Evolutionary conservation across 1,140 invertebrate genomes (phyloP).

Genomic region (Trigoniulus corallinus): DNA sequence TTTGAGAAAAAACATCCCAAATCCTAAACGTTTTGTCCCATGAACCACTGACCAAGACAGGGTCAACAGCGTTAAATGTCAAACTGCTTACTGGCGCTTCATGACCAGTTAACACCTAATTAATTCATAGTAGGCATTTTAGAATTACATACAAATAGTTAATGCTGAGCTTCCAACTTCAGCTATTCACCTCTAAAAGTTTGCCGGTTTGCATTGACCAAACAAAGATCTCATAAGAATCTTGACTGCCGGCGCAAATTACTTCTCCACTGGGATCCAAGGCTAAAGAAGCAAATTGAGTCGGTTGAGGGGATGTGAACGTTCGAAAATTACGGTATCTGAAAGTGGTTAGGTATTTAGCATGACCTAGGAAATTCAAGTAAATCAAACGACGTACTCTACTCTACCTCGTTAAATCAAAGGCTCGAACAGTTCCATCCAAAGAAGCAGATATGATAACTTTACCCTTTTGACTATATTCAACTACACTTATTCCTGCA

Average conservation of each 20-base stretch:
- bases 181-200: constrained; percentile 72
- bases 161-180: no score
- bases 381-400: constrained; percentile 2
- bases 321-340: constrained; percentile 95
- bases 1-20: constrained; percentile 77
- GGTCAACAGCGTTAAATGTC: constrained; percentile 53
- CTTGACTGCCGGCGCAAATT: constrained; percentile 79
- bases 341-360: no score
- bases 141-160: no score
- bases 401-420: constrained; percentile 63
- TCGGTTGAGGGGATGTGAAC: constrained; percentile 70
- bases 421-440: constrained; percentile 90
- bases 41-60: constrained; percentile 63
- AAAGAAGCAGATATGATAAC: constrained; percentile 77
- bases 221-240: constrained; percentile 85
- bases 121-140: no score
- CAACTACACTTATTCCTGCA: constrained; percentile 55
- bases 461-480: constrained; percentile 78
- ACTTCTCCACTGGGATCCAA: constrained; percentile 78
- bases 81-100: constrained; percentile 74
- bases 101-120: constrained; percentile 68
- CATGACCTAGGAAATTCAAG: no score
- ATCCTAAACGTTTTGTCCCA: constrained; percentile 88
- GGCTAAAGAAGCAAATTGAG: constrained; percentile 83
- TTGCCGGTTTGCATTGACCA: constrained; percentile 88